phyloP scores from a whole-genome alignment of 2,888 invertebrate genomes.

The Schizaphis graminum region DNA sequence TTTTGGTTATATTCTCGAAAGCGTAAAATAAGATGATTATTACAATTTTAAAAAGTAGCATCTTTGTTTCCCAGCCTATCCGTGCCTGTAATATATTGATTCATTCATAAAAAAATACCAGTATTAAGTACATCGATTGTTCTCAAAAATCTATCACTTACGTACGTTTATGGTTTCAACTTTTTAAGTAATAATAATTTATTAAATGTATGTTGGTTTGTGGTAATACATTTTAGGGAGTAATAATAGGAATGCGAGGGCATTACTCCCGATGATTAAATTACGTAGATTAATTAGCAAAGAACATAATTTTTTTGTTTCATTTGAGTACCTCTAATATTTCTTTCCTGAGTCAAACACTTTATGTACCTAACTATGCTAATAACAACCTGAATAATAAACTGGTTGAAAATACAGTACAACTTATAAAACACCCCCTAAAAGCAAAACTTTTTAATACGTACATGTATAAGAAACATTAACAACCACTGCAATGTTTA shows the following conservation, averaged over 20 bases:
- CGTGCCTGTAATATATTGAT: background rate
- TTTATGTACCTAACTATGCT: background rate
- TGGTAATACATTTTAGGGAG: background rate
- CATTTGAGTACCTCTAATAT: background rate
- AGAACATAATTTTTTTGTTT: background rate
- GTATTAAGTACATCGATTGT: too few species aligned
- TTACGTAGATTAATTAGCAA: background rate
- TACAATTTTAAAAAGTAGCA: too few species aligned
- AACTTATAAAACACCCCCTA: background rate
- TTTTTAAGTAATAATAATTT: background rate
- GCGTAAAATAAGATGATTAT: too few species aligned
- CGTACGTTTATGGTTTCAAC: background rate
- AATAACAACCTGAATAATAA: background rate
- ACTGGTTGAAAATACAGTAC: background rate
- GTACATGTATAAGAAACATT: background rate
- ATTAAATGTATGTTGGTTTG: background rate
- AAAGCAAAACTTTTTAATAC: background rate
- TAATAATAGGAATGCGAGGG: too few species aligned
- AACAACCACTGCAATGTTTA: background rate
- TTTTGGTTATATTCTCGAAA: too few species aligned
- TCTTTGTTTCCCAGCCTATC: too few species aligned
- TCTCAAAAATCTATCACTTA: background rate
- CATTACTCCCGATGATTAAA: background rate
- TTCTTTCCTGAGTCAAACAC: background rate
- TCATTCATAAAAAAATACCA: background rate